Conservation (phyloP, 1,140 invertebrate genomes). For the Zaprionus tsacasi region DNA sequence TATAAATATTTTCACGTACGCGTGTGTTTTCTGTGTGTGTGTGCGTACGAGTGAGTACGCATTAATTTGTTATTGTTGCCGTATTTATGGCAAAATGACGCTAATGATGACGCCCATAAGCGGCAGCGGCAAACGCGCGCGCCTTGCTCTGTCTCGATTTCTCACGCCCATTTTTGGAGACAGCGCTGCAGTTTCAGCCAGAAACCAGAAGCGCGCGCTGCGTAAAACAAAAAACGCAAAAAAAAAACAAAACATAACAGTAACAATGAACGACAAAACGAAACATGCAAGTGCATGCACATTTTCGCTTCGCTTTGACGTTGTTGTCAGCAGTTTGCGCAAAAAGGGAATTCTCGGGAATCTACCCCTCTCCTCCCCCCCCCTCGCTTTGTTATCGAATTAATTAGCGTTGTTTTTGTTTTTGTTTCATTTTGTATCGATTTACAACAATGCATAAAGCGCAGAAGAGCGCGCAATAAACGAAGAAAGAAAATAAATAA, state of each 20-base stretch:
- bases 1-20: conserved; percentile 23
- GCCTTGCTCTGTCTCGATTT: conserved; percentile 51
- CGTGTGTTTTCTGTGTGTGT: background rate
- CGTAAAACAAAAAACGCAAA: conserved; percentile 13
- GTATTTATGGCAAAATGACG: conserved; percentile 52
- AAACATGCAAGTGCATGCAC: conserved; percentile 2
- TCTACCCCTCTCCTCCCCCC: background rate
- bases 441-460: conserved; percentile 34
- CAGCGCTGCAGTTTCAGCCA: background rate
- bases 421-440: conserved; percentile 10
- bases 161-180: conserved; percentile 70
- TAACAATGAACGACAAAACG: background rate
- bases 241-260: conserved; percentile 17
- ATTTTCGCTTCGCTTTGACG: background rate
- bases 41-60: background rate
- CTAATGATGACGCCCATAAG: conserved; percentile 54
- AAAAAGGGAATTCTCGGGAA: no score
- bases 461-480: background rate
- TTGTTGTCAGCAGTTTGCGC: background rate
- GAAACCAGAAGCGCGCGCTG: conserved; percentile 36
- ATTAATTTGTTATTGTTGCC: conserved; percentile 20
- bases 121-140: conserved; percentile 8
- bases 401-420: conserved; percentile 43
- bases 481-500: background rate
- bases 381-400: conserved; percentile 35